Conservation (phyloP, 2,113 vertebrate genomes). For the Chaenogobius annularis region DNA sequence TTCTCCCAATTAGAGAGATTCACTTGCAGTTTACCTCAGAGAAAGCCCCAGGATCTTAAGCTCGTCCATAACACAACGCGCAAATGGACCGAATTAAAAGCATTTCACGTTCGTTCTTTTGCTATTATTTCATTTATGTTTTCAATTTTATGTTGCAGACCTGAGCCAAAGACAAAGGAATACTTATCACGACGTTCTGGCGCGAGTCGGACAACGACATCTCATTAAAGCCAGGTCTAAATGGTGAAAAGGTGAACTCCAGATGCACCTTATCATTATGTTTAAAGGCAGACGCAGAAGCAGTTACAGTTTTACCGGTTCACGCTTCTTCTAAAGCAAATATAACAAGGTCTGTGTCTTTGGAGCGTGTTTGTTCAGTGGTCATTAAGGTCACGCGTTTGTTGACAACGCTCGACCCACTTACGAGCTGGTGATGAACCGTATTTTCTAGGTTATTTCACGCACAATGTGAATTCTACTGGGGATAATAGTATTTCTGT, state of each 20-base stretch:
- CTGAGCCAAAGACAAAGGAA: neutral
- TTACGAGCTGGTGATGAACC: neutral
- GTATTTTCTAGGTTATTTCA: slow-evolving; percentile 3
- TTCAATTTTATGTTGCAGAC: neutral
- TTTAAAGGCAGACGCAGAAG: neutral
- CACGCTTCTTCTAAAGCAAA: neutral
- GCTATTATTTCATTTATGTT: neutral
- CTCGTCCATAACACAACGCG: neutral
- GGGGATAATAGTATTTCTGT: neutral
- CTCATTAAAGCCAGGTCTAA: no score
- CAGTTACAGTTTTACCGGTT: neutral
- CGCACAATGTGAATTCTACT: neutral
- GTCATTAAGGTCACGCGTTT: slow-evolving; percentile 9
- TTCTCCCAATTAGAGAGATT: neutral
- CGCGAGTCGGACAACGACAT: no score
- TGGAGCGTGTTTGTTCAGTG: slow-evolving; percentile 1
- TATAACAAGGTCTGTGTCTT: slow-evolving; percentile 4
- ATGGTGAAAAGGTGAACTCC: neutral
- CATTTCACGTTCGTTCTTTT: neutral
- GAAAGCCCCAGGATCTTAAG: neutral
- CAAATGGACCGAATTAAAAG: neutral
- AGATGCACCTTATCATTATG: neutral
- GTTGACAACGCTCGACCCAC: neutral
- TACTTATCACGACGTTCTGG: no score
- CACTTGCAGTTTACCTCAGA: neutral